Conservation (phyloP, 2,888 invertebrate species). For the Lycocerus yunnanus region DNA sequence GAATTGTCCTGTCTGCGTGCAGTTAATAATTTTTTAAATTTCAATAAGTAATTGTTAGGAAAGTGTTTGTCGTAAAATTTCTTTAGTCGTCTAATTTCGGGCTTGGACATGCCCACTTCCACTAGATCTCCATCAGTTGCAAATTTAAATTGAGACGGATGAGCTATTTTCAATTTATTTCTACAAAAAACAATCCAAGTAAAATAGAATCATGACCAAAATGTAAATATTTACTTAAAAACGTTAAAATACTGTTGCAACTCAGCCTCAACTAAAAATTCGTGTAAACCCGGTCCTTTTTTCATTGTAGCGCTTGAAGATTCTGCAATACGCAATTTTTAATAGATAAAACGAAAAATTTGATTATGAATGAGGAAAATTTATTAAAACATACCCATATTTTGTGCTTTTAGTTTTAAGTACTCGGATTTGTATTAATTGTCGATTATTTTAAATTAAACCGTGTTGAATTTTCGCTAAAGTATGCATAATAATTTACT, state of each 20-base stretch:
- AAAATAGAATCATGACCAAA: neutral
- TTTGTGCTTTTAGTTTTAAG: neutral
- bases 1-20: slow-evolving; percentile 61
- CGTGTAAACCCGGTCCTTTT: slow-evolving; percentile 73
- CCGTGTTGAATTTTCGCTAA: slow-evolving; percentile 3
- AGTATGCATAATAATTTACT: slow-evolving; percentile 6
- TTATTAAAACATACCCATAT: neutral
- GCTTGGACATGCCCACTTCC: slow-evolving; percentile 91
- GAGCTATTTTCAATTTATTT: slow-evolving; percentile 86
- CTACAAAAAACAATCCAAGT: slow-evolving; percentile 57
- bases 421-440: neutral
- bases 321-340: slow-evolving; percentile 8
- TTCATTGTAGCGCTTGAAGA: slow-evolving; percentile 49
- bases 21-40: slow-evolving; percentile 82
- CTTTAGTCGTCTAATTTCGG: slow-evolving; percentile 91
- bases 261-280: slow-evolving; percentile 93
- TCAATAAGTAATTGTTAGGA: slow-evolving; percentile 90
- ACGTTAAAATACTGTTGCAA: slow-evolving; percentile 88
- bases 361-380: neutral
- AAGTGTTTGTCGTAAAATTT: slow-evolving; percentile 94
- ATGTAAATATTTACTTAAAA: slow-evolving; percentile 63
- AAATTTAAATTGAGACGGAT: slow-evolving; percentile 89
- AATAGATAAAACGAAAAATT: neutral
- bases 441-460: neutral
- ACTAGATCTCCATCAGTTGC: slow-evolving; percentile 90